These are phyloP conservation scores for Borostomias antarcticus DNA, from an alignment of 2,797 vertebrate genomes.

Conservation along the genomic window DNA sequence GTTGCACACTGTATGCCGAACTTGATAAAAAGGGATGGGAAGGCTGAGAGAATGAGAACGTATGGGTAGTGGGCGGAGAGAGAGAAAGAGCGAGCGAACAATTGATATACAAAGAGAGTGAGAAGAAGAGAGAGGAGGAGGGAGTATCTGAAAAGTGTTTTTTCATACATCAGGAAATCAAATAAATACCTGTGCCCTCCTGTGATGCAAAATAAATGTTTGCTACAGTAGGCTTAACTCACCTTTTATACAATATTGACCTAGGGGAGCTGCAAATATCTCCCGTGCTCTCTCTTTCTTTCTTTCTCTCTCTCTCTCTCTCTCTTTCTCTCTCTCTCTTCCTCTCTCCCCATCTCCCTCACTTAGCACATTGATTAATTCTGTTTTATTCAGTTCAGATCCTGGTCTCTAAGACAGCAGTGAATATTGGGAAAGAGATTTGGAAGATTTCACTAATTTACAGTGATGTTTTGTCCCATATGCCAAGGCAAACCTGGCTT, in stretches of 20 bases:
- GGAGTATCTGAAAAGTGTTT: background rate
- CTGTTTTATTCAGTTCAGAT: slow-evolving; percentile 67
- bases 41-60: background rate
- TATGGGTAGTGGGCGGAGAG: too few species aligned
- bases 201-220: slow-evolving; percentile 48
- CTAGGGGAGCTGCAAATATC: slow-evolving; percentile 46
- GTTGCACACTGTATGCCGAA: background rate
- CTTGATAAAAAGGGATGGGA: background rate
- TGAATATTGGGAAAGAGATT: too few species aligned
- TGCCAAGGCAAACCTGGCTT: too few species aligned
- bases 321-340: slow-evolving; percentile 4
- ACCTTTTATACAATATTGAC: slow-evolving; percentile 58
- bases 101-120: background rate
- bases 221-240: slow-evolving; percentile 62
- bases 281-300: slow-evolving; percentile 12
- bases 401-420: too few species aligned
- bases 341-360: slow-evolving; percentile 8
- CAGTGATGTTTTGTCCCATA: too few species aligned
- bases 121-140: background rate
- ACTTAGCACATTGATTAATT: slow-evolving; percentile 57
- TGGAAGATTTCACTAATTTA: too few species aligned
- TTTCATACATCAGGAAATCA: slow-evolving; percentile 48
- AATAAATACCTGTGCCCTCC: slow-evolving; percentile 34
- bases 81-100: too few species aligned
- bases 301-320: background rate